Percentiles rank a stretch among this genome's conserved stretches.
phyloP scores from a whole-genome alignment of 2,797 vertebrate genomes.

The Kryptopterus vitreolus region DNA sequence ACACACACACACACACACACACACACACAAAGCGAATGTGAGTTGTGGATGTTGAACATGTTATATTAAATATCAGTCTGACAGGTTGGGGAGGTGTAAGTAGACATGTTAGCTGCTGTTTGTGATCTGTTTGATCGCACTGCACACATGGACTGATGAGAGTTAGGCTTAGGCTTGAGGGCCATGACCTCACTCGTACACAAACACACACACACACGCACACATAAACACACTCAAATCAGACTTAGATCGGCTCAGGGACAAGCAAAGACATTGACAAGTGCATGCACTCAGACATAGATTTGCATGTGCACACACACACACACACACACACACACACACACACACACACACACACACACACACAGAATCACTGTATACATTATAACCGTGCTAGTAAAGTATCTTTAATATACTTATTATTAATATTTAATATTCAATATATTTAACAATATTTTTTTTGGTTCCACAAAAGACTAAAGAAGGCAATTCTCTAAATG shows the following conservation, averaged over 20 bases:
- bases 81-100: not conserved
- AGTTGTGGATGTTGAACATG: constrained; percentile 16
- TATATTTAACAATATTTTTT: no score
- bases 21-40: constrained; percentile 16
- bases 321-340: not conserved
- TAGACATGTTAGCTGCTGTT: constrained; percentile 46
- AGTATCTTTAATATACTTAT: not conserved
- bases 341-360: not conserved
- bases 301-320: not conserved
- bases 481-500: not conserved
- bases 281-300: constrained; percentile 6
- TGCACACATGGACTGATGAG: constrained; percentile 49
- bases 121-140: constrained; percentile 20
- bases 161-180: constrained; percentile 29
- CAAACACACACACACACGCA: constrained; percentile 37
- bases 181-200: constrained; percentile 41
- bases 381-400: not conserved
- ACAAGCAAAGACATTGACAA: constrained; percentile 25
- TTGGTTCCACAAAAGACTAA: not conserved
- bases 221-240: constrained; percentile 28
- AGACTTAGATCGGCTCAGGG: constrained; percentile 26
- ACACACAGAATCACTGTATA: not conserved
- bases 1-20: constrained; percentile 7
- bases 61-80: constrained; percentile 17
- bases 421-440: no score